Conservation (phyloP, 2,113 vertebrate genomes). For the Pao palembangensis region DNA sequence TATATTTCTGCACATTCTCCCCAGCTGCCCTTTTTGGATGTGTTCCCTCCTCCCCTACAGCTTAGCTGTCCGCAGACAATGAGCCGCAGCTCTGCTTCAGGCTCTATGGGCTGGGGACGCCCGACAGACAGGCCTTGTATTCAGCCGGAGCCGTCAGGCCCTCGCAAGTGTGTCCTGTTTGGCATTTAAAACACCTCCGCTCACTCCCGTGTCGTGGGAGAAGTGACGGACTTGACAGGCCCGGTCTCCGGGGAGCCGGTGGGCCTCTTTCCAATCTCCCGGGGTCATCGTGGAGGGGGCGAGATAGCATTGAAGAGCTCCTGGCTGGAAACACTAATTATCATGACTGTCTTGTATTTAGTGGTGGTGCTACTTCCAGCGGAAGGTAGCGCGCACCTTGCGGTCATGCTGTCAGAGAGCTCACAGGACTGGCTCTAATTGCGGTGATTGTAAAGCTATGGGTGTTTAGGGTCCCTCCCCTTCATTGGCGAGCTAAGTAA, state of each 20-base stretch:
- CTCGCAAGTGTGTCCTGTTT: constrained; percentile 68
- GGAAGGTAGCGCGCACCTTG: constrained; percentile 59
- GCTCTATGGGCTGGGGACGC: constrained; percentile 56
- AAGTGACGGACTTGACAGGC: constrained; percentile 76
- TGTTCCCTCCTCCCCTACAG: constrained; percentile 49
- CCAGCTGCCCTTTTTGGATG: constrained; percentile 16
- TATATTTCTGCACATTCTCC: background rate
- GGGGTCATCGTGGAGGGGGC: constrained; percentile 66
- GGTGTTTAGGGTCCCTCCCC: constrained; percentile 61
- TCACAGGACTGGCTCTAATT: constrained; percentile 72
- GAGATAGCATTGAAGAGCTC: constrained; percentile 62
- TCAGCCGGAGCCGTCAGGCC: constrained; percentile 63
- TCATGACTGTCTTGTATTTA: constrained; percentile 64
- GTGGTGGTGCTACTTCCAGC: constrained; percentile 57
- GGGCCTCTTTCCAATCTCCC: constrained; percentile 72
- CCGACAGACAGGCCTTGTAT: constrained; percentile 60
- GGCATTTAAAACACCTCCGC: constrained; percentile 74
- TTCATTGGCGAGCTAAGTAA: constrained; percentile 62
- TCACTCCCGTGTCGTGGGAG: constrained; percentile 59
- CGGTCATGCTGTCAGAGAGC: constrained; percentile 68
- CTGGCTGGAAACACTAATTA: constrained; percentile 76
- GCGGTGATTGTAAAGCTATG: constrained; percentile 68
- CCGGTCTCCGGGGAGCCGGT: constrained; percentile 64
- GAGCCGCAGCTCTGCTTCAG: constrained; percentile 60
- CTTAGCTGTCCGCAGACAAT: constrained; percentile 61